Conservation (phyloP, 2,888 invertebrate species). For the Tipula confusa region DNA sequence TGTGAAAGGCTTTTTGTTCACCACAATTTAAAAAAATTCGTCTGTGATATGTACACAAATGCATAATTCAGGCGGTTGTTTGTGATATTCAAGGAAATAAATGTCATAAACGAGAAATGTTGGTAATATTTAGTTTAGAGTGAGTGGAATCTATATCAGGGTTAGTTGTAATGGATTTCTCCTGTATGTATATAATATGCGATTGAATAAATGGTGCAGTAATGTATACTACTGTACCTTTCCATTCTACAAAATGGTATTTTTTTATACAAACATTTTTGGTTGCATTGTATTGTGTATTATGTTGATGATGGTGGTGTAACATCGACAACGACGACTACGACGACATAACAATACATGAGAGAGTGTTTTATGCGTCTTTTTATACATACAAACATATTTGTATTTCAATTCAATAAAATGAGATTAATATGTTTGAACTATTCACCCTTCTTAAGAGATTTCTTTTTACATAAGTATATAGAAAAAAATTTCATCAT, state of each 20-base stretch:
- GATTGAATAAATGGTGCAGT: neutral
- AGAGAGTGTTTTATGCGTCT: neutral
- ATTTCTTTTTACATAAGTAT: neutral
- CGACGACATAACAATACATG: neutral
- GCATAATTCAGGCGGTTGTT: too few relatives aligned
- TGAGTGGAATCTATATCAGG: too few relatives aligned
- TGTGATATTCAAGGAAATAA: too few relatives aligned
- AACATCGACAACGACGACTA: neutral
- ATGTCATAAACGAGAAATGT: too few relatives aligned
- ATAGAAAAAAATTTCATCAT: neutral
- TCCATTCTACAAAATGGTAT: neutral
- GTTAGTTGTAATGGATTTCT: too few relatives aligned
- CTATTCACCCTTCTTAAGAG: slow-evolving; percentile 14
- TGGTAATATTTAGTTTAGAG: too few relatives aligned
- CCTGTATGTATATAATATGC: too few relatives aligned
- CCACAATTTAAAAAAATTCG: too few relatives aligned
- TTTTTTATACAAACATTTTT: neutral
- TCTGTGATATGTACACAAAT: too few relatives aligned
- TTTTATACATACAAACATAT: neutral
- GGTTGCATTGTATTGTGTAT: neutral
- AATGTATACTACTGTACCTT: neutral
- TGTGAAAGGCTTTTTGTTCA: too few relatives aligned
- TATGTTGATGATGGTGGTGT: neutral
- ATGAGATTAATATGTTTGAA: slow-evolving; percentile 20
- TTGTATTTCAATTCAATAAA: neutral